Evolutionary conservation across 2,888 invertebrate species (phyloP).

Genomic region (Ypsolopha scabrella): DNA sequence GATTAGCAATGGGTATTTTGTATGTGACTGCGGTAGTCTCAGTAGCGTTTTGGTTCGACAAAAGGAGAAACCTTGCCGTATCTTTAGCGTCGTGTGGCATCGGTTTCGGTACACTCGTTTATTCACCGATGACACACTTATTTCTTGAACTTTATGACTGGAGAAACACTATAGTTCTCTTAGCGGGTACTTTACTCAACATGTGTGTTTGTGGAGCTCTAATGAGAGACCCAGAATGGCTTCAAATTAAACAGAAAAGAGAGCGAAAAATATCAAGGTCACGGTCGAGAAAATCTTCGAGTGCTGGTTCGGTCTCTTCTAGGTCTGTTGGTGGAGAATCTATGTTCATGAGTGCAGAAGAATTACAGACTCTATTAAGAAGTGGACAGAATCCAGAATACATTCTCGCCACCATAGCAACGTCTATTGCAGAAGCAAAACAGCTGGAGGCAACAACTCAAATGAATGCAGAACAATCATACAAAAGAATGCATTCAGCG

Average conservation of each 20-base stretch:
- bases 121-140: constrained; percentile 84
- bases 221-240: constrained; percentile 91
- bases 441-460: constrained; percentile 50
- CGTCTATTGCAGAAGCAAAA: constrained; percentile 64
- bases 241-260: constrained; percentile 72
- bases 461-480: constrained; percentile 48
- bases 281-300: constrained; percentile 53
- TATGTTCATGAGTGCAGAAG: constrained; percentile 70
- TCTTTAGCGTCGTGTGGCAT: constrained; percentile 90
- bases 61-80: constrained; percentile 85
- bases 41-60: constrained; percentile 93
- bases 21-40: constrained; percentile 92
- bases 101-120: constrained; percentile 89
- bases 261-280: constrained; percentile 39
- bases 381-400: constrained; percentile 77
- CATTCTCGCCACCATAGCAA: constrained; percentile 71
- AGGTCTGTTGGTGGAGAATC: constrained; percentile 59
- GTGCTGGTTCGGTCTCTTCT: constrained; percentile 60
- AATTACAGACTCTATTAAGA: constrained; percentile 75
- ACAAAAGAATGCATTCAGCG: constrained; percentile 71
- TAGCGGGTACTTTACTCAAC: constrained; percentile 86
- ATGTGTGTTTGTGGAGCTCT: constrained; percentile 88
- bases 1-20: constrained; percentile 84
- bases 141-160: constrained; percentile 81
- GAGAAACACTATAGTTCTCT: constrained; percentile 81